Conservation (phyloP, 2,888 invertebrate genomes). For the Eugnorisma glareosa region DNA sequence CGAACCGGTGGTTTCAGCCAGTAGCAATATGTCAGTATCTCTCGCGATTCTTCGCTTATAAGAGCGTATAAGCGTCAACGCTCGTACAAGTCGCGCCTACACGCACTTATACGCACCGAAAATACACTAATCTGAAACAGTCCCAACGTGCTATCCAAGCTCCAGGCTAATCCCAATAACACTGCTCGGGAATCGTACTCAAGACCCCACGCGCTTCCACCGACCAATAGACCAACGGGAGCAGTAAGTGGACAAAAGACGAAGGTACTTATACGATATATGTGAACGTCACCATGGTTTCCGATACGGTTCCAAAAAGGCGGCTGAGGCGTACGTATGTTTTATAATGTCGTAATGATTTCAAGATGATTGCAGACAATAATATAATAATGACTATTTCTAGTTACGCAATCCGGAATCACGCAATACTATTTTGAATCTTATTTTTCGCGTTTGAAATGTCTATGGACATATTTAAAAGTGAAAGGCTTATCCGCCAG, state of each 20-base stretch:
- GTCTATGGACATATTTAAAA: neutral
- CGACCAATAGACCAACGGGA: no score
- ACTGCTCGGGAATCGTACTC: no score
- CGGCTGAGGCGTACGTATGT: neutral
- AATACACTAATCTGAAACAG: no score
- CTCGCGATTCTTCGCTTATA: no score
- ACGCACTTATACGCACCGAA: no score
- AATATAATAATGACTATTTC: neutral
- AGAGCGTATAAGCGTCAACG: no score
- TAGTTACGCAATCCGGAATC: neutral
- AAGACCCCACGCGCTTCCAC: no score
- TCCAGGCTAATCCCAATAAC: no score
- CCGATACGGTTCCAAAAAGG: neutral
- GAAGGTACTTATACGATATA: neutral
- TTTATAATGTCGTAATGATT: neutral
- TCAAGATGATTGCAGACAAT: neutral
- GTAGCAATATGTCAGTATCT: no score
- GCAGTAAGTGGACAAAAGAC: neutral
- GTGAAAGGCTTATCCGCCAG: neutral
- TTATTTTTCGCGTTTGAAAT: neutral
- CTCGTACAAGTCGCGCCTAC: no score
- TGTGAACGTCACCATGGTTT: neutral
- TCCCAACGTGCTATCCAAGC: no score
- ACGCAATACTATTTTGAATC: constrained; percentile 1
- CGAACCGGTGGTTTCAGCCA: no score